phyloP scores from a whole-genome alignment of 2,113 vertebrate species.

The Myiozetetes cayanensis region DNA sequence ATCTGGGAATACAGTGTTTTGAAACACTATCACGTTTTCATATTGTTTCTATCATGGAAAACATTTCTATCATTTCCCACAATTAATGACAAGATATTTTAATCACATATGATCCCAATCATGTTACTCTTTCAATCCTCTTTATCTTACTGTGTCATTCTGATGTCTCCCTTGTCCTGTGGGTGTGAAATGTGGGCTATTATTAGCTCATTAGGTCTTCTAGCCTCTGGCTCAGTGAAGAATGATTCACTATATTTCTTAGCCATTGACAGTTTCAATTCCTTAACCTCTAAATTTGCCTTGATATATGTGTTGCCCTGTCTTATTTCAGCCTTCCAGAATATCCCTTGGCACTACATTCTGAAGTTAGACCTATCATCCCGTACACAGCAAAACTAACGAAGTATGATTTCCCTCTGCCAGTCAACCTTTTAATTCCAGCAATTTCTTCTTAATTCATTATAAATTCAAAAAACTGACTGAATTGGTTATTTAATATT shows the following conservation, averaged over 20 bases:
- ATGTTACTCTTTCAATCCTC: not conserved
- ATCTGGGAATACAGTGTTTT: not conserved
- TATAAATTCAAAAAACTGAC: not conserved
- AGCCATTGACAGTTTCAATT: constrained; percentile 40
- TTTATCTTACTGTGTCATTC: constrained; percentile 9
- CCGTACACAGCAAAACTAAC: not conserved
- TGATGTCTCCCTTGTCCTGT: not conserved
- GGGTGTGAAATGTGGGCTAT: not conserved
- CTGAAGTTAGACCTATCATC: not conserved
- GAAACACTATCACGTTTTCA: not conserved
- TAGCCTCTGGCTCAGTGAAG: constrained; percentile 32
- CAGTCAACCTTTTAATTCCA: not conserved
- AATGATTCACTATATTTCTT: constrained; percentile 55
- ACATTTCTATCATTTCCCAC: not conserved
- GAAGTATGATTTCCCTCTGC: constrained; percentile 1
- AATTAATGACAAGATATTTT: constrained; percentile 7
- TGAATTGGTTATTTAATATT: not conserved
- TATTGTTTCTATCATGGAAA: not conserved
- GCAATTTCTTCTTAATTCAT: not conserved
- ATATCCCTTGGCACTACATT: not conserved
- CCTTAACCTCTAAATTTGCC: constrained; percentile 57
- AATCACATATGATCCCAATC: not conserved
- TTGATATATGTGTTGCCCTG: constrained; percentile 14
- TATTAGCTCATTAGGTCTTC: constrained; percentile 55
- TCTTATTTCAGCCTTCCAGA: constrained; percentile 7